phyloP scores from a whole-genome alignment of 2,113 vertebrate species.

The Acanthochromis polyacanthus region DNA sequence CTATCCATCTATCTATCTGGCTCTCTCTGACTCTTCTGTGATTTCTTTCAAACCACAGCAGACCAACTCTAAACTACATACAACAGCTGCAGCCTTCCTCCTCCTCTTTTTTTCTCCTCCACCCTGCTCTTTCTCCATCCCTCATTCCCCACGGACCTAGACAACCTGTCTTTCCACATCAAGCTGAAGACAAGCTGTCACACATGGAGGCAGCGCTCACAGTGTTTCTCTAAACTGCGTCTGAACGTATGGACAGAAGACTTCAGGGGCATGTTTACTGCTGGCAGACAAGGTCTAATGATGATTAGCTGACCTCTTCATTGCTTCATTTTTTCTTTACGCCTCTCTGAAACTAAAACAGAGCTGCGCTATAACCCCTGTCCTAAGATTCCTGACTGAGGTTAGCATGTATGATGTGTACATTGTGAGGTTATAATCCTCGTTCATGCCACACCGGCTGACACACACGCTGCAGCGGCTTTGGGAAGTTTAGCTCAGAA shows the following conservation, averaged over 20 bases:
- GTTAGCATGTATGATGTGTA: conserved; percentile 37
- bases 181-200: conserved; percentile 69
- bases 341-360: not conserved
- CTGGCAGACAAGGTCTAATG: conserved; percentile 26
- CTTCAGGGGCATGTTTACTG: conserved; percentile 20
- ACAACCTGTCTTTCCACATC: conserved; percentile 78
- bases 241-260: conserved; percentile 1
- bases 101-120: conserved; percentile 28
- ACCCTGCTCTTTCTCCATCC: conserved; percentile 55
- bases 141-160: conserved; percentile 64
- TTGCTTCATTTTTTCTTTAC: not conserved
- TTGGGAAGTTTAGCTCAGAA: conserved; percentile 58
- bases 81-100: conserved; percentile 74
- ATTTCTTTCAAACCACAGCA: conserved; percentile 42
- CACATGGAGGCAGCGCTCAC: conserved; percentile 40
- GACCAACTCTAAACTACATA: conserved; percentile 58
- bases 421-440: conserved; percentile 47
- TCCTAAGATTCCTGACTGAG: conserved; percentile 11
- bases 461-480: conserved; percentile 65
- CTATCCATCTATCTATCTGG: conserved; percentile 7
- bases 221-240: conserved; percentile 18
- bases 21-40: conserved; percentile 32
- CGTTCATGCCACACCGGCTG: conserved; percentile 50
- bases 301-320: not conserved
- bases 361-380: not conserved